Base-by-base conservation (phyloP, 2,113 vertebrate species). In the Jacana jacana region DNA sequence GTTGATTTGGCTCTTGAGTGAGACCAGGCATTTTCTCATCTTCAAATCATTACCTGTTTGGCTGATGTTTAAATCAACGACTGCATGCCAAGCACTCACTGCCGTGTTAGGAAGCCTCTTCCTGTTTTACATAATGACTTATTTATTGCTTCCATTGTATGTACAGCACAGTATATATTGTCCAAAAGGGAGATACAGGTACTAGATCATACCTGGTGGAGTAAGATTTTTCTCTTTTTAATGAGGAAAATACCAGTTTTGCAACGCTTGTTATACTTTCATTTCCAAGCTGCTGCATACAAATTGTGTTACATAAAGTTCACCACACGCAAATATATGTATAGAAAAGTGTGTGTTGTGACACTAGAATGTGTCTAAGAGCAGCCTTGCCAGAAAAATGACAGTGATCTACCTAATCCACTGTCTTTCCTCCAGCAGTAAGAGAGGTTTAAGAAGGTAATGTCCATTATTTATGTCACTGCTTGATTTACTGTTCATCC, bases 11-110 rank as follows among this genome's bases (percentile, higher is more conserved):
- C 83, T 81, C 66, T 76, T 76, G 70, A 76, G 81, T 65, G 75
- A 94, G 52, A 93, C 35, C 17, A 73, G 66, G 81, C 54, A 70
- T 89, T 96, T 93, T 81, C 70, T 92, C 88, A 94, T 95, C 72
- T 92, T 96, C 76, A 72, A 83, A 84, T 94, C 77, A 87, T 93
- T 93, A 89, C 83, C 83, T 87, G 61, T 79, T 93, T 92, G 88
- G 57, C 73, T 86, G 84, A 81, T 81, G 73, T 83, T 95, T 91
- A 86, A 94, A 93, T 94, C 95, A 82, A 79, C 81, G 77, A 79
- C 40, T 80, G 65, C 31, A 28, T 65, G 81, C 66, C 91, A 89
- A 91, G 82, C 28, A 44, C 52, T 95, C 57, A 24, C 49, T 89
- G 66, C 33, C 57, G 40, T 71, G n/a, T 89, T 93, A 89, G 73